Percentiles rank a stretch among this genome's conserved stretches.
phyloP scores from a whole-genome alignment of 2,797 vertebrate genomes.

The Eidolon dupreanum region DNA sequence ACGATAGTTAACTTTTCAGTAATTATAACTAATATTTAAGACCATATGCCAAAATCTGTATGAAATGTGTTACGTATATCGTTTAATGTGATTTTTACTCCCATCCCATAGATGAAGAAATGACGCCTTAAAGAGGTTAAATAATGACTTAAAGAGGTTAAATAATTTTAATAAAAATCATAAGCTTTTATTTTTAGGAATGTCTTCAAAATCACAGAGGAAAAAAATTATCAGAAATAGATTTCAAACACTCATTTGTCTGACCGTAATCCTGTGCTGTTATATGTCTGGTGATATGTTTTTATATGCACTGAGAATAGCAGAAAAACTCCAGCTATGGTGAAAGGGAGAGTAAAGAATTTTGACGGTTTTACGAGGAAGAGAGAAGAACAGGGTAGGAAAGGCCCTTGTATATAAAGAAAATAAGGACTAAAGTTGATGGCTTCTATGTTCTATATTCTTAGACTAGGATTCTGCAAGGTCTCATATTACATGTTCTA shows the following conservation, averaged over 20 bases:
- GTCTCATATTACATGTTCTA: background rate
- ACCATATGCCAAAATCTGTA: background rate
- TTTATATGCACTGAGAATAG: background rate
- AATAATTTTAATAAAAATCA: background rate
- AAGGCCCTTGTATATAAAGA: background rate
- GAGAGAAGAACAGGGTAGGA: background rate
- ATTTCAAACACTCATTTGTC: background rate
- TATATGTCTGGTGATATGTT: background rate
- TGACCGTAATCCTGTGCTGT: background rate
- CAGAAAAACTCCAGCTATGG: background rate
- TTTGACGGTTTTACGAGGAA: background rate
- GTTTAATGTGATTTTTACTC: background rate
- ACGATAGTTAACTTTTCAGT: background rate
- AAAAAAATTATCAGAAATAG: background rate
- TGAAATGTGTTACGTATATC: background rate
- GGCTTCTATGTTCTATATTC: background rate
- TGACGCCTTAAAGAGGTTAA: background rate
- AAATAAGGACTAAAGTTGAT: background rate
- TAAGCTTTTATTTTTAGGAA: background rate
- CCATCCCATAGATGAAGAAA: background rate
- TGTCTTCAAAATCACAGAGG: background rate
- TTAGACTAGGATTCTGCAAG: slow-evolving; percentile 41
- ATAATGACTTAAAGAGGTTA: background rate
- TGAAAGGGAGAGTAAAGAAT: background rate
- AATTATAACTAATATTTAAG: background rate